Percentiles rank a stretch among this genome's conserved stretches.
These are phyloP conservation scores for Prinia subflava DNA, from an alignment of 2,113 vertebrate genomes.

Conservation along the genomic window DNA sequence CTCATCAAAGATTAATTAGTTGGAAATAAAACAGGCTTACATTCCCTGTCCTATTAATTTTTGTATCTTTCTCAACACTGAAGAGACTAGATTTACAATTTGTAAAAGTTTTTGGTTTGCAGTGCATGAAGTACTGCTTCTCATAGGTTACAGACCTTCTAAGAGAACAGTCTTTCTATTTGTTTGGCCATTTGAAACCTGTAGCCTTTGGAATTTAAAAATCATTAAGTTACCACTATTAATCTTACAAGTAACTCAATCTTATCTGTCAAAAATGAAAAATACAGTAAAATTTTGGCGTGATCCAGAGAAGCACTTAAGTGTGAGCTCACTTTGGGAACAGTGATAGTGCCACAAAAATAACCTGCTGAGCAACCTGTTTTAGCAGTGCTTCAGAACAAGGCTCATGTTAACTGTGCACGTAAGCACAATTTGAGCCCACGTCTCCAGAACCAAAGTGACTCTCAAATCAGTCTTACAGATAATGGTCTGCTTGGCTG, in stretches of 20 bases:
- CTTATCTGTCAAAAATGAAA: not conserved
- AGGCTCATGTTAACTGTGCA: not conserved
- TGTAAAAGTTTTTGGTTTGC: not conserved
- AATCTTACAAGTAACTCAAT: not conserved
- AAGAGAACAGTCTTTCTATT: not conserved
- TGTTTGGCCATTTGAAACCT: not conserved
- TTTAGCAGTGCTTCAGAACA: not conserved
- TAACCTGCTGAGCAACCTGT: not conserved
- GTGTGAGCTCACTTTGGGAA: not conserved
- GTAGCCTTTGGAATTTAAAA: not conserved
- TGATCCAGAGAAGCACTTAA: not conserved
- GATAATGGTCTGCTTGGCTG: not conserved
- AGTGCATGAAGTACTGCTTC: not conserved
- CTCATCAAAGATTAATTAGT: not conserved
- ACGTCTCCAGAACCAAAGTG: not conserved
- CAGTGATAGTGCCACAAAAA: not conserved
- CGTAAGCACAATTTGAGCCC: constrained; percentile 20
- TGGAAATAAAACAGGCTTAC: not conserved
- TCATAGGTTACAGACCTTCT: not conserved
- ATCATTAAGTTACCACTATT: not conserved
- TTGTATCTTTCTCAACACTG: not conserved
- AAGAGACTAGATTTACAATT: not conserved
- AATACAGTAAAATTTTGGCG: not conserved
- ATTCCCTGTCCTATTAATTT: not conserved
- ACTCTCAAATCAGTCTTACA: not conserved